Conservation (phyloP, 1,140 invertebrate genomes). For the Manduca sexta region DNA sequence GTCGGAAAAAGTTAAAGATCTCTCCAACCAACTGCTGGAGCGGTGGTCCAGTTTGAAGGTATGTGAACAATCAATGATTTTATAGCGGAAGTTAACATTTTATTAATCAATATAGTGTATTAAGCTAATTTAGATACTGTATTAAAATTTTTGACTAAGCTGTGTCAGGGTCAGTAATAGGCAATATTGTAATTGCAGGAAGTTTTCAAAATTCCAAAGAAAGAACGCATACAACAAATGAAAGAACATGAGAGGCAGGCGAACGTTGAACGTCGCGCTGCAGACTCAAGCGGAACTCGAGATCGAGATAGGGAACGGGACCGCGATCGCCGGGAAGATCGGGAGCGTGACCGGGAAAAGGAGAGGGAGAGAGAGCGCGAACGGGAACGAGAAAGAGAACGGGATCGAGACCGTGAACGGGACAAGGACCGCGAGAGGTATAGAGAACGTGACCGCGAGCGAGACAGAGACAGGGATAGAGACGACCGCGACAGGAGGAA, state of each 20-base stretch:
- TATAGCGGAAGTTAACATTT: no score
- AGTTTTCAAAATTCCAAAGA: slow-evolving; percentile 95
- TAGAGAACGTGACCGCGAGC: slow-evolving; percentile 40
- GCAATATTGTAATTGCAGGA: slow-evolving; percentile 44
- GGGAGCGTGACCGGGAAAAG: slow-evolving; percentile 39
- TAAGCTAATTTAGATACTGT: no score
- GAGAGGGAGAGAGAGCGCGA: slow-evolving; percentile 32
- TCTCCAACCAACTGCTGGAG: slow-evolving; percentile 80
- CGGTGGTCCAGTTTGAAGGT: slow-evolving; percentile 89
- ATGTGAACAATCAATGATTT: no score
- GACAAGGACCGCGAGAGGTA: slow-evolving; percentile 42
- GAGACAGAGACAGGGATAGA: slow-evolving; percentile 34
- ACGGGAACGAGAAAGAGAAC: slow-evolving; percentile 33
- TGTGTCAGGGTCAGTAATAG: no score
- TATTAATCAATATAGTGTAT: no score
- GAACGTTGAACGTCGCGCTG: slow-evolving; percentile 63
- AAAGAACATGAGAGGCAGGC: slow-evolving; percentile 94
- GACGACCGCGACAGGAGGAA: slow-evolving; percentile 65
- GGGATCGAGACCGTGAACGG: slow-evolving; percentile 36
- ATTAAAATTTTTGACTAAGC: no score
- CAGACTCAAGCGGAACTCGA: slow-evolving; percentile 55
- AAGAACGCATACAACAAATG: slow-evolving; percentile 93
- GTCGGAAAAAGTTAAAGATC: slow-evolving; percentile 68
- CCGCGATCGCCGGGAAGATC: slow-evolving; percentile 15
- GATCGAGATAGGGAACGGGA: slow-evolving; percentile 37